Evolutionary conservation across 2,888 invertebrate genomes (phyloP), one percentile per base, ranked within the genome.

Genomic region (Falcaria lacertinaria): DNA sequence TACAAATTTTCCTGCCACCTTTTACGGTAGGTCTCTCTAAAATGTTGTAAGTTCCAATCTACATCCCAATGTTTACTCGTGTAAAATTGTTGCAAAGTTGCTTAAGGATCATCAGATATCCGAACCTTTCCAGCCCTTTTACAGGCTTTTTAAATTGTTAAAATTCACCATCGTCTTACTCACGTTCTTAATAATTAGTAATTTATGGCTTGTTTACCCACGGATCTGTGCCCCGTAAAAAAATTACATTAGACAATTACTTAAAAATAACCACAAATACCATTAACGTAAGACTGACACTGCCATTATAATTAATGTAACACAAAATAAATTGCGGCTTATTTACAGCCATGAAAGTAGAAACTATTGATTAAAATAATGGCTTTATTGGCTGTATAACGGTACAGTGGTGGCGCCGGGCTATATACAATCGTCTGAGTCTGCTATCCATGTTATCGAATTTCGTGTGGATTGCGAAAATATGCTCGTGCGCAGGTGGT

Each of bases 381-480:
- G 2, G 22, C 15, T 45, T 54, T 44, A 47, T 47, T 44, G 40
- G 41, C 52, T 44, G 36, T 13, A 50, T 47, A 54, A 55, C 48
- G 19, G 32, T 22, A 13, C 11, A 19, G 15, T 13, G 16, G 13
- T n/a, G 35, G 15, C 32, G 38, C 28, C 14, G 33, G 5, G 17
- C 17, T 14, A 15, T 17, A 6, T 19, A 14, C 34, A 36, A 11
- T 28, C 17, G 42, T 41, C 14, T 33, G 33, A 14, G 42, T 17
- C 19, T 28, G 22, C 17, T 15, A 33, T 41, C 45, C 42, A 42
- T 44, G 49, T 45, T 54, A 50, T 72, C 63, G 48, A 69, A 66
- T 70, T 73, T 74, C 57, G 54, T 64, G 64, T 67, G 71, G 69
- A 69, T 80, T 79, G 80, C 80, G 70, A 81, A 82, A 82, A 75